These are phyloP conservation scores for Poeciliopsis occidentalis DNA, from an alignment of 2,113 vertebrate species.

Conservation along the genomic window DNA sequence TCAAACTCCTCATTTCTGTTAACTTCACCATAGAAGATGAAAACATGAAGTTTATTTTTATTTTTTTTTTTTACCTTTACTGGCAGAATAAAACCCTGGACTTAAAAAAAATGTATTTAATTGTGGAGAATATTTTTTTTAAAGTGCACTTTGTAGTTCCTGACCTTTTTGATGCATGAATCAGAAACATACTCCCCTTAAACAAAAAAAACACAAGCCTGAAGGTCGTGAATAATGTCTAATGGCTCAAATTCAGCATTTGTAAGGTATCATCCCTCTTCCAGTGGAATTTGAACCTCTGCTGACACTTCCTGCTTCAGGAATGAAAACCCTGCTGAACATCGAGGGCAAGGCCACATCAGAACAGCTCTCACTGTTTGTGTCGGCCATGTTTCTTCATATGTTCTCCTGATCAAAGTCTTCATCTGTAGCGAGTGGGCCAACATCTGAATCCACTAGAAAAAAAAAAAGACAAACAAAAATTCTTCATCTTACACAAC, in stretches of 20 bases:
- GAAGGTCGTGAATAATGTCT: conserved; percentile 4
- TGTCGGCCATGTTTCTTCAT: conserved; percentile 1
- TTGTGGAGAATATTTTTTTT: neutral
- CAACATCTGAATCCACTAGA: conserved; percentile 17
- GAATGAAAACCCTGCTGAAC: conserved; percentile 18
- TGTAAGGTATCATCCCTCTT: conserved; percentile 17
- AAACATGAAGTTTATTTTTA: neutral
- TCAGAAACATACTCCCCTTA: neutral
- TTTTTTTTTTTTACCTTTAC: neutral
- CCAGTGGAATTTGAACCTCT: conserved; percentile 10
- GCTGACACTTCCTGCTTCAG: conserved; percentile 6
- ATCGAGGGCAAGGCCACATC: neutral
- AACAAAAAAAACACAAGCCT: neutral
- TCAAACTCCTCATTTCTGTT: neutral
- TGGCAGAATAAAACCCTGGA: neutral
- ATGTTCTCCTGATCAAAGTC: conserved; percentile 12
- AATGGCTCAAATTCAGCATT: conserved; percentile 8
- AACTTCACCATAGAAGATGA: neutral
- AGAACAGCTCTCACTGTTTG: conserved; percentile 26
- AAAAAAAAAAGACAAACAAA: conserved; percentile 5
- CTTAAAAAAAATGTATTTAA: neutral
- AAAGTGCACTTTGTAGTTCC: neutral
- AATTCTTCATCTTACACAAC: neutral
- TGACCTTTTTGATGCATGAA: neutral
- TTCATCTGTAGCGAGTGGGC: conserved; percentile 32